Conservation (phyloP, 2,888 invertebrate genomes). For the Callyntrura sp. region DNA sequence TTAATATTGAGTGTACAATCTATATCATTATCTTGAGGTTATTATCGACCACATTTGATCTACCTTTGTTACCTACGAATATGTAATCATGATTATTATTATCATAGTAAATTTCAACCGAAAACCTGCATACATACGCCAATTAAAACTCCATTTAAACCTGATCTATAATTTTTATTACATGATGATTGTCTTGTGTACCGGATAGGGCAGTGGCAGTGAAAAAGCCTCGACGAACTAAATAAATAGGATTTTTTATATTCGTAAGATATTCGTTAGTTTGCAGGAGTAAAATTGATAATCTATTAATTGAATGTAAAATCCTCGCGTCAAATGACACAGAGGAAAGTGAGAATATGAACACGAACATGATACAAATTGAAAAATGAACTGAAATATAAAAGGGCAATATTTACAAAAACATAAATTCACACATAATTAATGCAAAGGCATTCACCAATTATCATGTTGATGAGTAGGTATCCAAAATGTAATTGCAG, state of each 20-base stretch:
- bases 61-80: neutral
- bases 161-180: conserved; percentile 15
- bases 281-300: conserved; percentile 1
- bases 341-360: neutral
- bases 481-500: neutral
- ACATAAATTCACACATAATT: neutral
- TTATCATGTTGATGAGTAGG: neutral
- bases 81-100: neutral
- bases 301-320: neutral
- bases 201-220: conserved; percentile 43
- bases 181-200: conserved; percentile 25
- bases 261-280: too few species aligned
- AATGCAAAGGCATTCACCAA: too few species aligned
- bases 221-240: neutral
- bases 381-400: neutral
- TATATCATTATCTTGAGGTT: neutral
- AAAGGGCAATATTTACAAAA: neutral
- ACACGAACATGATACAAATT: neutral
- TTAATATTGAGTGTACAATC: neutral
- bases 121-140: neutral
- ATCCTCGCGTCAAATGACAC: neutral
- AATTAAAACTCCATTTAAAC: neutral
- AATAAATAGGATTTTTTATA: conserved; percentile 34
- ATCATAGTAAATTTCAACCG: neutral
- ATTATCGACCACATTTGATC: neutral